These are phyloP conservation scores for Garra rufa DNA, from an alignment of 2,113 vertebrate species.

Conservation along the genomic window DNA sequence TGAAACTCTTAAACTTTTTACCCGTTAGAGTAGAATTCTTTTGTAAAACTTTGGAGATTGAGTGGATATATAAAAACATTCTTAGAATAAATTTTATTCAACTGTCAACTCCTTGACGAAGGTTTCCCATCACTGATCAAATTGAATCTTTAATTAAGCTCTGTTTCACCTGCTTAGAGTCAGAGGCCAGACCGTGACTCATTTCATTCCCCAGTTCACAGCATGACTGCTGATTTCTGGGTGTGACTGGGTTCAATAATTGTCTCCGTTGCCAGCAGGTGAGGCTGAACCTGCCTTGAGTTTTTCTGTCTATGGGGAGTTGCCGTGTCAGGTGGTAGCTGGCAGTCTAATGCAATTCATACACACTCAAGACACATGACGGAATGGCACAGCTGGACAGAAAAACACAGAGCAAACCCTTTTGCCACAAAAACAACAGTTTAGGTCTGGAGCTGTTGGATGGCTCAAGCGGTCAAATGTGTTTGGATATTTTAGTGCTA, in stretches of 20 bases:
- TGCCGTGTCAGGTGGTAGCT: slow-evolving; percentile 20
- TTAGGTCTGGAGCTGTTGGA: slow-evolving; percentile 19
- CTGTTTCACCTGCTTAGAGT: slow-evolving; percentile 27
- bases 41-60: background rate
- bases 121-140: slow-evolving; percentile 19
- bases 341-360: slow-evolving; percentile 5
- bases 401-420: slow-evolving; percentile 21
- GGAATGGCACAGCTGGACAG: slow-evolving; percentile 25
- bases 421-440: slow-evolving; percentile 22
- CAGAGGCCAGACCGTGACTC: slow-evolving; percentile 11
- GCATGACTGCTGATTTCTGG: slow-evolving; percentile 21
- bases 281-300: slow-evolving; percentile 24
- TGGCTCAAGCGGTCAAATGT: background rate
- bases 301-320: slow-evolving; percentile 24
- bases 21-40: no score
- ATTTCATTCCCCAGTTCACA: slow-evolving; percentile 28
- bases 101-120: background rate
- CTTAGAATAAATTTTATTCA: background rate
- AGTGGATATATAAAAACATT: background rate
- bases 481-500: background rate
- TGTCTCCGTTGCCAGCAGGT: slow-evolving; percentile 34
- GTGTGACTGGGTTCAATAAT: slow-evolving; percentile 18
- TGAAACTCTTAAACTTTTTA: no score
- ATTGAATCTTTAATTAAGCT: slow-evolving; percentile 32
- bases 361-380: slow-evolving; percentile 4